A percentile compares a stretch with the other conserved stretches of the same genome.
These are phyloP conservation scores for Priocnemis perturbator DNA, from an alignment of 2,888 invertebrate genomes.

Conservation along the genomic window DNA sequence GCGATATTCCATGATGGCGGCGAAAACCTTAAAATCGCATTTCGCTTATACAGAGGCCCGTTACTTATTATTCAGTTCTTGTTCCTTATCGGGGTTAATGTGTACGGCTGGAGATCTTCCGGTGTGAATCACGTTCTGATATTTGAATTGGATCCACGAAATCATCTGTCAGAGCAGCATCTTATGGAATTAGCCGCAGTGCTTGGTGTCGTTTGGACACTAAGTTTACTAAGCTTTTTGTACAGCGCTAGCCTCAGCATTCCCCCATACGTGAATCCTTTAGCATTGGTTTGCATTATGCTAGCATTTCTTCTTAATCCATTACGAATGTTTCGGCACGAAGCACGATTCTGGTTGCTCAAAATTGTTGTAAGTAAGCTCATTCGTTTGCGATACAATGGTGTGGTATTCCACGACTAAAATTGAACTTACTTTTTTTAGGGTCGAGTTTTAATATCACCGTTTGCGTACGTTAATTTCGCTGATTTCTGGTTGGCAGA, in stretches of 20 bases:
- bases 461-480: slow-evolving; percentile 95
- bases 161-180: slow-evolving; percentile 95
- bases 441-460: slow-evolving; percentile 91
- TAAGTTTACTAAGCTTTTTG: slow-evolving; percentile 91
- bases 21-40: slow-evolving; percentile 89
- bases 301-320: slow-evolving; percentile 93
- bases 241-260: slow-evolving; percentile 89
- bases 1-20: slow-evolving; percentile 86
- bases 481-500: slow-evolving; percentile 99
- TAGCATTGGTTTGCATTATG: slow-evolving; percentile 89
- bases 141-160: slow-evolving; percentile 96
- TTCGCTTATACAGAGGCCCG: slow-evolving; percentile 95
- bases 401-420: slow-evolving; percentile 8
- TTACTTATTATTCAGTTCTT: slow-evolving; percentile 94
- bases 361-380: slow-evolving; percentile 84
- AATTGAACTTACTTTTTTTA: slow-evolving; percentile 70
- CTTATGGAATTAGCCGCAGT: slow-evolving; percentile 95
- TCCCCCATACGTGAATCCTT: slow-evolving; percentile 94
- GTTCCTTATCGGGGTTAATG: slow-evolving; percentile 96
- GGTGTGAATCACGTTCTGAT: slow-evolving; percentile 99
- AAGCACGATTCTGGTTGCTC: slow-evolving; percentile 96
- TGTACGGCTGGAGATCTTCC: slow-evolving; percentile 97
- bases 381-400: neutral
- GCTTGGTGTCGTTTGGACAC: slow-evolving; percentile 95
- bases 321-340: slow-evolving; percentile 91